Evolutionary conservation across 1,140 invertebrate genomes (phyloP).

Genomic region (Mamestra configurata): DNA sequence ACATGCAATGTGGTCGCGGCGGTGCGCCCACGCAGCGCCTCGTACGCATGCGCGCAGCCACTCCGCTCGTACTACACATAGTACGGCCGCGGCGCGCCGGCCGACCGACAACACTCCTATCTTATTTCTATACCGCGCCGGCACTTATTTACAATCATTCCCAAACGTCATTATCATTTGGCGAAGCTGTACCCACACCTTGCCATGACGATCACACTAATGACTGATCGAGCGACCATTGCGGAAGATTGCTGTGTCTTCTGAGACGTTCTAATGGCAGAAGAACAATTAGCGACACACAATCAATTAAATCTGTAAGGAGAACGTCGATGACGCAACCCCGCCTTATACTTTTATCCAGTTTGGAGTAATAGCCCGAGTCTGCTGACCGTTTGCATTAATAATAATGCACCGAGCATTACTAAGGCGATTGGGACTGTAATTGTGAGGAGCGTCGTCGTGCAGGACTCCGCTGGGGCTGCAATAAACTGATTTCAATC

Average conservation of each 20-base stretch:
- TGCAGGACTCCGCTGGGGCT: neutral
- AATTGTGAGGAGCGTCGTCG: neutral
- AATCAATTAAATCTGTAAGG: constrained; percentile 8
- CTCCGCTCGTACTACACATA: constrained; percentile 10
- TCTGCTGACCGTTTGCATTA: neutral
- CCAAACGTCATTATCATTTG: constrained; percentile 9
- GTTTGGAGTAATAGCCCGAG: neutral
- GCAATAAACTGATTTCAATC: constrained; percentile 7
- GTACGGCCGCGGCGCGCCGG: constrained; percentile 2
- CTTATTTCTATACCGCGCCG: constrained; percentile 27
- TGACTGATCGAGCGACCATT: neutral
- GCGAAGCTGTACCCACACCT: neutral
- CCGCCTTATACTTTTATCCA: neutral
- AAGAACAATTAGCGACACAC: neutral
- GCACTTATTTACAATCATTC: constrained; percentile 35
- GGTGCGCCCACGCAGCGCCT: constrained; percentile 1
- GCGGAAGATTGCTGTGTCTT: neutral
- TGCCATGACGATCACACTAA: constrained; percentile 16
- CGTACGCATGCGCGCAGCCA: constrained; percentile 7
- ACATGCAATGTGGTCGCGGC: neutral
- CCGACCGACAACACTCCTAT: constrained; percentile 8
- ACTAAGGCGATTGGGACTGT: neutral
- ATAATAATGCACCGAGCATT: neutral
- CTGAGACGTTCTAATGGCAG: constrained; percentile 4
- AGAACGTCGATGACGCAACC: neutral